phyloP scores from a whole-genome alignment of 2,888 invertebrate species.

The Smittia aterrima region DNA sequence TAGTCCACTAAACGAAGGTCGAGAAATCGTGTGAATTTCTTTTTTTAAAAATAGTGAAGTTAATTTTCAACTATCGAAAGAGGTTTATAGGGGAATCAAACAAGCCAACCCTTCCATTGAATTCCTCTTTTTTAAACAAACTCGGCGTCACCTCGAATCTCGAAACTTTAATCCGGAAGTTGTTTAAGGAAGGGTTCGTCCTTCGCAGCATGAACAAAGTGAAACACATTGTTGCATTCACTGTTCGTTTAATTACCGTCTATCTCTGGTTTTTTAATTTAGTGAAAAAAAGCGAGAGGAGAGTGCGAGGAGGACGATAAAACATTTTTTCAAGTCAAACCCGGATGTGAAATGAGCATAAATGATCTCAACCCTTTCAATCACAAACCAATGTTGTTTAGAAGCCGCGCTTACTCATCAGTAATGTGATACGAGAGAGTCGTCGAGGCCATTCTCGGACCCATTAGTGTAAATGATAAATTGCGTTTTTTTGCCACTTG shows the following conservation, averaged over 20 bases:
- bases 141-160: conserved; percentile 25
- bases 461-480: conserved; percentile 27
- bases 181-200: conserved; percentile 11
- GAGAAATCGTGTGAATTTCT: conserved; percentile 29
- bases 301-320: neutral
- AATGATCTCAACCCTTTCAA: conserved; percentile 16
- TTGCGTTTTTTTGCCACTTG: conserved; percentile 25
- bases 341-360: conserved; percentile 23
- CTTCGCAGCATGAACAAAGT: conserved; percentile 1
- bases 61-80: conserved; percentile 21
- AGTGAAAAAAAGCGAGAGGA: neutral
- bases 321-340: conserved; percentile 13
- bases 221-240: neutral
- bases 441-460: conserved; percentile 3
- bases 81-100: conserved; percentile 33
- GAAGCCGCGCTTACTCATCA: conserved; percentile 16
- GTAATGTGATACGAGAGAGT: conserved; percentile 1
- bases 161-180: conserved; percentile 19
- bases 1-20: conserved; percentile 13
- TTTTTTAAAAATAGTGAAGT: neutral
- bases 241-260: conserved; percentile 12
- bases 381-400: neutral
- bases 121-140: conserved; percentile 6
- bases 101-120: neutral
- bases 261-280: conserved; percentile 11